Evolutionary conservation across 1,140 invertebrate genomes (phyloP).

Genomic region (Ridgeia piscesae): DNA sequence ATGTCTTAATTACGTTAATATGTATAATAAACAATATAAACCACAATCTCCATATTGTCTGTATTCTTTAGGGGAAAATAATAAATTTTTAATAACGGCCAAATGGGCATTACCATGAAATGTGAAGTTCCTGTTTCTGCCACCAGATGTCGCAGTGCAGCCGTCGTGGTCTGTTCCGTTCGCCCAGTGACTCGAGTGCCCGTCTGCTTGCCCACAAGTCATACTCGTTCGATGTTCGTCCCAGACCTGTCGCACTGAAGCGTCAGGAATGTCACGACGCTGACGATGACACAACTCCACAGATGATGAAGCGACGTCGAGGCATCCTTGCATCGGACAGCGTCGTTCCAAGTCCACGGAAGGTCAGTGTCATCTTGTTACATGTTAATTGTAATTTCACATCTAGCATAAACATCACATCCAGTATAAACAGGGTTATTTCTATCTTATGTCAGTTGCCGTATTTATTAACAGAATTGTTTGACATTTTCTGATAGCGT

Average conservation of each 20-base stretch:
- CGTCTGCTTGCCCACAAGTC: not conserved
- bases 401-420: too few species aligned
- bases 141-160: not conserved
- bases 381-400: not conserved
- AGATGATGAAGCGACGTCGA: not conserved
- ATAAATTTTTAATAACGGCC: not conserved
- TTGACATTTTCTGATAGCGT: too few species aligned
- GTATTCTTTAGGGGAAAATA: not conserved
- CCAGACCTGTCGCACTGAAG: not conserved
- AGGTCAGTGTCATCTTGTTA: not conserved
- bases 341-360: not conserved
- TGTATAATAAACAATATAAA: not conserved
- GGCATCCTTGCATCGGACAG: not conserved
- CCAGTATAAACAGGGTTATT: not conserved
- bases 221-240: not conserved
- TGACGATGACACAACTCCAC: not conserved
- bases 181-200: not conserved
- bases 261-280: not conserved
- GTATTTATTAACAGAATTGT: not conserved
- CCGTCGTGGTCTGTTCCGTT: constrained; percentile 10
- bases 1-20: constrained; percentile 7
- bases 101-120: not conserved
- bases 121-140: not conserved
- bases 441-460: not conserved
- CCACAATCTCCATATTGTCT: too few species aligned